Base-by-base conservation (phyloP, 2,888 invertebrate genomes). In the Orthosia incerta region DNA sequence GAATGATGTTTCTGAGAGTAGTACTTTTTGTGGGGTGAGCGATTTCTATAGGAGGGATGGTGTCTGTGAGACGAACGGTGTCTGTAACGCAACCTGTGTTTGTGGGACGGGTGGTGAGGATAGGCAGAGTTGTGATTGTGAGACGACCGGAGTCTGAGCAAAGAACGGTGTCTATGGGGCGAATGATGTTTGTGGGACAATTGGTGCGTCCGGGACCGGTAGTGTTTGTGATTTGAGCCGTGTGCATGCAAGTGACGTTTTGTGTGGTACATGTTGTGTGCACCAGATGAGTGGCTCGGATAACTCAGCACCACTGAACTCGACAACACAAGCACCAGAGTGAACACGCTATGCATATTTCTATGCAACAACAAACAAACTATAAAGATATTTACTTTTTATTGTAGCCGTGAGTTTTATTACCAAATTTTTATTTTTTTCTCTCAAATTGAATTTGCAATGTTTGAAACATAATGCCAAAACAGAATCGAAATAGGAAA, bases 301-400 rank as follows among this genome's bases (percentile, higher is more conserved):
- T 23, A 39, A 50, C 11, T 39, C 5, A 50, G 18, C 23, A 62
- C 39, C 39, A 68, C 50, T 13, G 62, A 20, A 68, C 62, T 39
- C 50, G 12, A 51, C 15, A 50, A 11, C 39, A 39, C 59, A 12
- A 68, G 23, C 15, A 39, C 50, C 5, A 51, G 23, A 5, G 39
- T 62, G 50, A 62, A 62, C 20, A 5, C 62, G 20, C 31, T 13
- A 1, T 51, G 39, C 68, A 68, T 68, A 2, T 15, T 62, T 50
- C 5, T 11, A 9, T 18, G 18, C 39, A 39, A 23, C 5, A 18
- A 51, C 5, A 7, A 50, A 48, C 15, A 16, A 26, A 1, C 18
- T 51, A 39, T 39, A 39, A 39, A 39, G 1, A 9, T 39, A 26
- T 50, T 62, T 51, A 39, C 18, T 18, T 67, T 61, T 68, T 20